Base-by-base conservation (phyloP, 2,113 vertebrate species). In the Ranitomeya imitator region DNA sequence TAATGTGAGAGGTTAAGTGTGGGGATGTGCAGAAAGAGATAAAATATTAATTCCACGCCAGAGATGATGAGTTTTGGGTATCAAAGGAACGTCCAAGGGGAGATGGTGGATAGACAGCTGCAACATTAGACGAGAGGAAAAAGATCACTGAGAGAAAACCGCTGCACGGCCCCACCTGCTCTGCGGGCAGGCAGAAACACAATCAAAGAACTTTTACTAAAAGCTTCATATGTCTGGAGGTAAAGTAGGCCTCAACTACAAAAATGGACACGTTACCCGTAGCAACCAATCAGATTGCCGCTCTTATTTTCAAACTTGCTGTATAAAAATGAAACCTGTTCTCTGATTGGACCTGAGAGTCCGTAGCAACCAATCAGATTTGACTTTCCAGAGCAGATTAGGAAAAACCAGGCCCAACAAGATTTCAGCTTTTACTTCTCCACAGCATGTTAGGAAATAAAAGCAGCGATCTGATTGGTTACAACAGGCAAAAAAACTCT, bases 1-100 rank as follows among this genome's bases (percentile, higher is more conserved):
- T 84, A 84, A 84, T 71, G 45, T 84, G 82, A 84, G 81, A 83
- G 81, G 81, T 19, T 67, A 67, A 83, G 81, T 83, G 81, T 69
- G 63, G 81, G 69, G 82, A 84, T 55, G 82, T 52, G 45, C 63
- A 69, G 63, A 69, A 54, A 15, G 37, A 69, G 82, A 69, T 84
- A 54, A 84, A 84, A 84, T 84, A 71, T 84, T 84, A 84, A 84
- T 84, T 55, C 61, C 14, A 14, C 19, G 11, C 81, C 52, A 52
- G 45, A 84, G 63, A 84, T 67, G 82, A 71, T 69, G 82, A 84
- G 63, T 84, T 84, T 69, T 67, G 82, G 82, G 63, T 84, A 67
- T 84, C 63, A 26, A 67, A 83, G 63, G 61, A 51, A 69, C 21
- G 61, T 69, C 61, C 61, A 19, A 67, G 63, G 82, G 82, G 65